Conservation (phyloP, 1,140 invertebrate genomes). For the Notospermus geniculatus region DNA sequence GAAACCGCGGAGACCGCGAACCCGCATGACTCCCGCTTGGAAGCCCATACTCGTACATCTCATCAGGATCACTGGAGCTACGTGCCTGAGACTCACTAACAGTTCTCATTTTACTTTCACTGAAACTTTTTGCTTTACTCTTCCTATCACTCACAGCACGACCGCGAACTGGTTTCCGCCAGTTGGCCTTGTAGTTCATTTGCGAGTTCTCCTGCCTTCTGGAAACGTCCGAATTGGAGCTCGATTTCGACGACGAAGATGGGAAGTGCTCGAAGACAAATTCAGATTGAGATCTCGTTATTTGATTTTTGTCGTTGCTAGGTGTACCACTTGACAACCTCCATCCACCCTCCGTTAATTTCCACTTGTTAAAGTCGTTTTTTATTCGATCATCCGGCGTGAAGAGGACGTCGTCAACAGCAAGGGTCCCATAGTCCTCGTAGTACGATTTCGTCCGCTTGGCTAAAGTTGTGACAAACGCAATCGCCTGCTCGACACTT, state of each 20-base stretch:
- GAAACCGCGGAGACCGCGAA: neutral
- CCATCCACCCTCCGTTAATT: conserved; percentile 2
- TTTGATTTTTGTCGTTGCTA: neutral
- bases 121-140: too few relatives aligned
- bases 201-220: neutral
- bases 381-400: neutral
- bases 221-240: neutral
- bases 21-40: neutral
- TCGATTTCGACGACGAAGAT: neutral
- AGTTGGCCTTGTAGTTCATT: neutral
- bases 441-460: neutral
- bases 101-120: too few relatives aligned
- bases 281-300: too few relatives aligned
- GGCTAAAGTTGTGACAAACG: neutral
- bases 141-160: too few relatives aligned
- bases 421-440: neutral
- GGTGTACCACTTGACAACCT: neutral
- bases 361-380: neutral
- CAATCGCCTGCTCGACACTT: neutral
- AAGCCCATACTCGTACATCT: conserved; percentile 1
- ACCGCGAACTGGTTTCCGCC: neutral
- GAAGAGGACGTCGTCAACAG: conserved; percentile 4
- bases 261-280: neutral
- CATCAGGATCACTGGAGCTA: neutral
- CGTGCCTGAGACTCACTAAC: too few relatives aligned